phyloP scores from a whole-genome alignment of 2,888 invertebrate genomes.

The Campoplex capitator region DNA sequence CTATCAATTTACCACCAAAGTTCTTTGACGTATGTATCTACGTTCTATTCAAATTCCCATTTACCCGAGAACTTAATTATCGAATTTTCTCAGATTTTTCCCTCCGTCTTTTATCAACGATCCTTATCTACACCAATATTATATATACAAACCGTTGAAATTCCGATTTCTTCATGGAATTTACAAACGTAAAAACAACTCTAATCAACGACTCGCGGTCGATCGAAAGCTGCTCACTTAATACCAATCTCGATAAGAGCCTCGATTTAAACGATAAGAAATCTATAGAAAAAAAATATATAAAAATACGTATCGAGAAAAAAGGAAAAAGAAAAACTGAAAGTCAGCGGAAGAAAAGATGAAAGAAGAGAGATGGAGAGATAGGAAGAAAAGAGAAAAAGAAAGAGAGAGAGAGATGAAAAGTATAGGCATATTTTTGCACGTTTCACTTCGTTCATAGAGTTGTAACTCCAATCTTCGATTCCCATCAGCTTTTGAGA shows the following conservation, averaged over 20 bases:
- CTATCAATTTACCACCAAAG: neutral
- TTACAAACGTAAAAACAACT: constrained; percentile 1
- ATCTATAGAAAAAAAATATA: neutral
- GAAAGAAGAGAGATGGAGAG: neutral
- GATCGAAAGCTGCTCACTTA: neutral
- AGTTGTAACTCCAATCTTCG: constrained; percentile 47
- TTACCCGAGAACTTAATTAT: constrained; percentile 7
- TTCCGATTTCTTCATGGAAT: constrained; percentile 1
- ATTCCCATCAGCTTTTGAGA: constrained; percentile 44
- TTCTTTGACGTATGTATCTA: neutral
- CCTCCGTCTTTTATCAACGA: constrained; percentile 18
- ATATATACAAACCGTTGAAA: constrained; percentile 16
- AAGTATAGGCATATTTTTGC: constrained; percentile 31
- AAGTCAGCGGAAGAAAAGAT: neutral
- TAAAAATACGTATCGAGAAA: constrained; percentile 4
- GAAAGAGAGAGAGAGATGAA: neutral
- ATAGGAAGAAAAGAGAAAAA: neutral
- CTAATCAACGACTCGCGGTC: neutral
- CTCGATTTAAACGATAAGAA: constrained; percentile 7
- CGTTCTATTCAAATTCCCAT: neutral
- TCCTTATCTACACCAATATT: constrained; percentile 15
- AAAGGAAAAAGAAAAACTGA: constrained; percentile 7
- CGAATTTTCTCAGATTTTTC: constrained; percentile 2
- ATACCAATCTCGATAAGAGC: constrained; percentile 35
- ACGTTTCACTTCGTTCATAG: constrained; percentile 45